Base-by-base conservation (phyloP, 2,888 invertebrate genomes). In the Furcula furcula region DNA sequence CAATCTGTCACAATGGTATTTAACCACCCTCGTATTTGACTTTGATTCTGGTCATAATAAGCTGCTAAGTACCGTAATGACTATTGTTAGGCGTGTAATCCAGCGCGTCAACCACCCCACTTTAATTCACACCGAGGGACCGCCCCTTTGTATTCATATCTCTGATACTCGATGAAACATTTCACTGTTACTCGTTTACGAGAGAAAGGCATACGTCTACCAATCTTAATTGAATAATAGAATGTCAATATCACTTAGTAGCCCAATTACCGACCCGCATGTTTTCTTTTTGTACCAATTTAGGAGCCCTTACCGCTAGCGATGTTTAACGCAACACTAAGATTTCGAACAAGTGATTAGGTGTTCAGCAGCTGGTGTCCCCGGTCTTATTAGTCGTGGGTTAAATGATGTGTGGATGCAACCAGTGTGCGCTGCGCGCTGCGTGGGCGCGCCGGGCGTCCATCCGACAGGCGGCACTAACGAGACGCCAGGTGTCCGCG, bases 401-500 rank as follows among this genome's bases (percentile, higher is more conserved):
- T 28, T 26, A 29, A 29, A 27, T 34, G 45, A 39, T 29, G 36
- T 37, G 44, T 38, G 34, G 41, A 40, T 47, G 46, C 43, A 36
- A 32, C 46, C 38, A 13, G 45, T 33, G 46, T 14, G 34, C 36
- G 41, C 27, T 34, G 37, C 39, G 34, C 40, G 47, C 53, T 49
- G 50, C 54, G 36, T 47, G 54, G 66, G 55, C 69, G 65, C 66
- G 63, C 65, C 33, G 49, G 49, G 52, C 57, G 63, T 61, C 58
- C 60, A 60, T 65, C 67, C 67, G 71, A 71, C 72, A 61, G 66
- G 67, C 77, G 79, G 80, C 81, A 73, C 79, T 83, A 83, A 82
- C 82, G 80, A 82, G 77, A 71, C 76, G 81, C 86, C 87, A 88
- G 87, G 87, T 88, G 87, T 83, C 70, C 76, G 65, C 82, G 76